Base-by-base conservation (phyloP, 2,797 vertebrate species). In the Ctenopoma multispine region DNA sequence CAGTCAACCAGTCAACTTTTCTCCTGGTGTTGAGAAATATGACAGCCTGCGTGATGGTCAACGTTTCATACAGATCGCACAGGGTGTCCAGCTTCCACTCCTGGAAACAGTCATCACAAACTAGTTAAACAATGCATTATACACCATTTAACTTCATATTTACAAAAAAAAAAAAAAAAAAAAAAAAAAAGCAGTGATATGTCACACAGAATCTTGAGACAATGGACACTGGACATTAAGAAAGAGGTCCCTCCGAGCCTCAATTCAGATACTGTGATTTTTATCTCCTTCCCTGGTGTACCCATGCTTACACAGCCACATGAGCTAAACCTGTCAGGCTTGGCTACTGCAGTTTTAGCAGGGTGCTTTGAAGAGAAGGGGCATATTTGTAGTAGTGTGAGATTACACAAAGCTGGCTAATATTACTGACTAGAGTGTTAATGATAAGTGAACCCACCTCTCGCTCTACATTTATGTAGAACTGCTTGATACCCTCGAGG, bases 81-180 rank as follows among this genome's bases (percentile, higher is more conserved):
- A 99, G 94, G 1, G 98, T 99, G 91, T 99, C 98, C 91, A 99
- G 87, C 85, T 99, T 99, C 98, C 98, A 99, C 80, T 99, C 98
- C 98, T 99, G 17, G 17, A 71, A 13, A 59, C 27, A 40, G 3
- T 4, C 15, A 58, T 4, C 46, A 20, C 0, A 53, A 1, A 11
- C 21, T 57, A 3, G 44, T 7, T 5, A 21, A 10, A 23, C 20
- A 18, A 44, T 11, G 20, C 8, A 21, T 2, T 3, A 0, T 29
- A 11, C 38, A 18, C 12, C 13, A 3, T 7, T 34, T 34, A 34
- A 34, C 9, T 34, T 9, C 31, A 34, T 24, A 24, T 24, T 24
- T 24, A 24, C 2, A 24, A 24, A 24, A 24, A 24, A 24, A 29
- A 29, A 4, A 29, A 29, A 27, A 31, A 31, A 31, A 31, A 31